Percentiles rank a stretch among this genome's conserved stretches.
Conservation (phyloP, 64 coral and sea anemone species). For the Montipora sp. region DNA sequence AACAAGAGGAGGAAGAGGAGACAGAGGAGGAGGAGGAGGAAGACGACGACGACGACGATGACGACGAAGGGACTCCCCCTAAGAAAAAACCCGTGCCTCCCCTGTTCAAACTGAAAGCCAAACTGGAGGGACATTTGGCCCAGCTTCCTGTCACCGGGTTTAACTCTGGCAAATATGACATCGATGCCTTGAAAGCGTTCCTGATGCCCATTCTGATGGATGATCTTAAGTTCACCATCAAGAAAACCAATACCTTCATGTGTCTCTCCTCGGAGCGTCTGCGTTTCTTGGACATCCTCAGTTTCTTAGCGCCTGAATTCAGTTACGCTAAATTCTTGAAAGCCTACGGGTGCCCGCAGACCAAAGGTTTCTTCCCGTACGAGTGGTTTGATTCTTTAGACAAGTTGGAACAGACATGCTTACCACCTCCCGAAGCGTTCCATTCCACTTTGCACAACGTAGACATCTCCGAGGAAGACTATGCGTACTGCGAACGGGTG, state of each 20-base stretch:
- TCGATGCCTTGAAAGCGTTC: constrained; percentile 2
- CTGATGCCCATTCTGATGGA: background rate
- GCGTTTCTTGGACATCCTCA: constrained; percentile 23
- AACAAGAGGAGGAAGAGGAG: no score
- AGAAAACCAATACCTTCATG: constrained; percentile 17
- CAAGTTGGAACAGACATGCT: background rate
- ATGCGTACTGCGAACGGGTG: constrained; percentile 28
- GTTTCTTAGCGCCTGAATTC: constrained; percentile 25
- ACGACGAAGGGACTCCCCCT: background rate
- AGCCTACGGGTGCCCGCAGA: constrained; percentile 23
- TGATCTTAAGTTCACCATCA: background rate
- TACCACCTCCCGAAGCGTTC: background rate
- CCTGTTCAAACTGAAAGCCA: background rate
- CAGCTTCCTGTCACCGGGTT: background rate
- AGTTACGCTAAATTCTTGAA: constrained; percentile 42
- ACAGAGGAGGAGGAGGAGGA: background rate
- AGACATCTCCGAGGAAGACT: constrained; percentile 9
- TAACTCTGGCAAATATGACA: background rate
- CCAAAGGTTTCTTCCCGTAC: constrained; percentile 35
- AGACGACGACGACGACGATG: background rate
- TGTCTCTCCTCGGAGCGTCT: background rate
- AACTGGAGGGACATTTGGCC: background rate
- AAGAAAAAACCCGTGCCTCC: background rate
- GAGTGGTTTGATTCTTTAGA: constrained; percentile 42
- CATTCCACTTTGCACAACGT: background rate